Percentiles rank a stretch among this genome's conserved stretches.
Conservation (phyloP, 2,888 invertebrate genomes). For the Tribolium freemani region DNA sequence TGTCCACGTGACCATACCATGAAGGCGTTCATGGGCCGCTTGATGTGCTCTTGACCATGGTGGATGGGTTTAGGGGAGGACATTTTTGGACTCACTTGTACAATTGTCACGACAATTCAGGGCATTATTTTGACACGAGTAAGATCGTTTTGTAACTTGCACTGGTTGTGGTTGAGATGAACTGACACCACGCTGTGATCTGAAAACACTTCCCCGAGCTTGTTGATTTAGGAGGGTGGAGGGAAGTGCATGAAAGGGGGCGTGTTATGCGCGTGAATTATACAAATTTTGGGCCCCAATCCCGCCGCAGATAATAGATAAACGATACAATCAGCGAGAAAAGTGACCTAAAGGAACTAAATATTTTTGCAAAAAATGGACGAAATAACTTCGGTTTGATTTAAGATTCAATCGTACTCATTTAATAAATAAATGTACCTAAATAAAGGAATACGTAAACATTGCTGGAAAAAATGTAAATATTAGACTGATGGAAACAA, state of each 20-base stretch:
- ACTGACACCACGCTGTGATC: conserved; percentile 52
- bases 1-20: conserved; percentile 94
- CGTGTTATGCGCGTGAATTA: conserved; percentile 60
- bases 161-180: conserved; percentile 44
- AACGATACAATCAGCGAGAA: conserved; percentile 1
- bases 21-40: conserved; percentile 86
- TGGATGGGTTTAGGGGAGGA: conserved; percentile 62
- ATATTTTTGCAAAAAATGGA: neutral
- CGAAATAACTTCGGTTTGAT: neutral
- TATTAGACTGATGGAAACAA: too few species aligned
- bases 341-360: neutral
- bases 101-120: conserved; percentile 5
- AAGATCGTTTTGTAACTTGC: conserved; percentile 31
- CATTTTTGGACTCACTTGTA: conserved; percentile 47
- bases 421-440: too few species aligned
- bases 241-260: conserved; percentile 52
- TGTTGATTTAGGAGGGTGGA: conserved; percentile 51
- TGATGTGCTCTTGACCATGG: conserved; percentile 75
- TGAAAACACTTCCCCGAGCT: conserved; percentile 56
- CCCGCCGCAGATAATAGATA: conserved; percentile 51
- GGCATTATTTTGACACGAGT: conserved; percentile 33
- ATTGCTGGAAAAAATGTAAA: too few species aligned
- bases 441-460: too few species aligned
- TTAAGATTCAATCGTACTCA: too few species aligned
- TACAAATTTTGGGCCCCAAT: conserved; percentile 53